phyloP scores from a whole-genome alignment of 2,113 vertebrate genomes.

The Lanius ludovicianus region DNA sequence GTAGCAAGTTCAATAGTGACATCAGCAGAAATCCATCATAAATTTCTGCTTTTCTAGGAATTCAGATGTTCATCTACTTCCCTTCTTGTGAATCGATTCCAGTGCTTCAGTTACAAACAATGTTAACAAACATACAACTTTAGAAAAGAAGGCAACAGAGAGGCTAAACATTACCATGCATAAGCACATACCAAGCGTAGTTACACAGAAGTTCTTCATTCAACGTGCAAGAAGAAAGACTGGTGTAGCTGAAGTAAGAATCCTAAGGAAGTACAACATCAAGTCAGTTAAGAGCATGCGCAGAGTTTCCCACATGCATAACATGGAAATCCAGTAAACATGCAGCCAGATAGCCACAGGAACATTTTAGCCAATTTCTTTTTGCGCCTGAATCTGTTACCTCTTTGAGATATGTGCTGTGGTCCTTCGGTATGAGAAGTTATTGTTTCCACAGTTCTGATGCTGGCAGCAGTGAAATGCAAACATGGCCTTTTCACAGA shows the following conservation, averaged over 20 bases:
- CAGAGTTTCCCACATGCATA: conserved; percentile 48
- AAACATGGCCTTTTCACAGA: background rate
- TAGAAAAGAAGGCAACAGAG: conserved; percentile 2
- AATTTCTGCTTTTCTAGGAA: background rate
- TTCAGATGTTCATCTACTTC: background rate
- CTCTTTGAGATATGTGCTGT: background rate
- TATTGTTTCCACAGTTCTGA: background rate
- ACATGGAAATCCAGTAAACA: background rate
- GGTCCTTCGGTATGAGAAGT: background rate
- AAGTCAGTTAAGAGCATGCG: conserved; percentile 71
- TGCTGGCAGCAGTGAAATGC: background rate
- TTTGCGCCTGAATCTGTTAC: background rate
- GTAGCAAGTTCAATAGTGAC: background rate
- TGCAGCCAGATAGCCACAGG: background rate
- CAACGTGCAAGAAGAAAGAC: conserved; percentile 68
- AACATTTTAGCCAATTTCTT: background rate
- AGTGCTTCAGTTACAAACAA: background rate
- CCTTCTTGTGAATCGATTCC: background rate
- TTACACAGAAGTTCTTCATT: conserved; percentile 67
- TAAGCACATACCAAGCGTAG: conserved; percentile 74
- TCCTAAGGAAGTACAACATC: conserved; percentile 71
- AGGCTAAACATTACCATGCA: background rate
- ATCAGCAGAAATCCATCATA: conserved; percentile 46
- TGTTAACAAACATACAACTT: conserved; percentile 20
- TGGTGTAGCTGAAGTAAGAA: conserved; percentile 64